Percentiles rank a stretch among this genome's conserved stretches.
Conservation (phyloP, 2,113 vertebrate genomes). For the Carollia perspicillata region DNA sequence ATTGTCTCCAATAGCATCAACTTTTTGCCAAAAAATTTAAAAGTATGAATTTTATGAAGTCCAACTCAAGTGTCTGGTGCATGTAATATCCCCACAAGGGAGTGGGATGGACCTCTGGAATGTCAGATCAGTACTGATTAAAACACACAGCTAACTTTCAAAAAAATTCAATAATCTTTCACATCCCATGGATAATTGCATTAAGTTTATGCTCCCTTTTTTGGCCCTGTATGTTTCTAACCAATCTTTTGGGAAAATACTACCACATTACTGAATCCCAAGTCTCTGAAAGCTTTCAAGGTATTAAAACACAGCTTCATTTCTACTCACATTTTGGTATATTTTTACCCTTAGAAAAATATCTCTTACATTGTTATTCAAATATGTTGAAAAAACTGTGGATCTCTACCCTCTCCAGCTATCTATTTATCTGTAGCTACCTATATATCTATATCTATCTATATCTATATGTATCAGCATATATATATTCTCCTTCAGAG, state of each 20-base stretch:
- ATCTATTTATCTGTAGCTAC: neutral
- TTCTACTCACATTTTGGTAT: neutral
- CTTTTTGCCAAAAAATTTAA: constrained; percentile 40
- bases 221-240: neutral
- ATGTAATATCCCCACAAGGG: constrained; percentile 40
- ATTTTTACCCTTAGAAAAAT: neutral
- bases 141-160: constrained; percentile 5
- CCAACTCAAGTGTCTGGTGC: constrained; percentile 8
- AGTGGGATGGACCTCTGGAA: constrained; percentile 45
- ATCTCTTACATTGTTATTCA: neutral
- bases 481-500: neutral
- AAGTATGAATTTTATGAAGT: constrained; percentile 48
- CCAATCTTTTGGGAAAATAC: neutral
- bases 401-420: neutral
- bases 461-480: neutral
- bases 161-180: constrained; percentile 32
- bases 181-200: constrained; percentile 21
- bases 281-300: neutral
- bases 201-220: constrained; percentile 2
- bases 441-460: neutral
- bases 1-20: constrained; percentile 14
- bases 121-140: constrained; percentile 38
- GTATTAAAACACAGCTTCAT: neutral
- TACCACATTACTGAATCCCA: neutral
- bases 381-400: neutral